Evolutionary conservation across 2,888 invertebrate species (phyloP).

Genomic region (Morpho deidamia): DNA sequence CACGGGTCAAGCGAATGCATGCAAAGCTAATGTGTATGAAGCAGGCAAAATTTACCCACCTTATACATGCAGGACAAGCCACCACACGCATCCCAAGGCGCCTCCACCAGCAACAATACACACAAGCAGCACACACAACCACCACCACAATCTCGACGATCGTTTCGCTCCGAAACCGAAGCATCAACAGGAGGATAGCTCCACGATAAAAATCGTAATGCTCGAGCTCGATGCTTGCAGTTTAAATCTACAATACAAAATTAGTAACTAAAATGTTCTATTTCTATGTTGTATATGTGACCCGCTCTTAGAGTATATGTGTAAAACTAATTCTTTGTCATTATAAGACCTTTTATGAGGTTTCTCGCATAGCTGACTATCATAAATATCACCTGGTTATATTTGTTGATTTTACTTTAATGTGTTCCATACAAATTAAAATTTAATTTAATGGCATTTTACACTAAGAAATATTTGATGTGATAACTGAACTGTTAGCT

Average conservation of each 20-base stretch:
- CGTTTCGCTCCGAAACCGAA: too few species aligned
- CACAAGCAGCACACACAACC: too few species aligned
- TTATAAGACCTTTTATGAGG: constrained; percentile 56
- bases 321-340: constrained; percentile 61
- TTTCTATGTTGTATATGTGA: background rate
- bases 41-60: too few species aligned
- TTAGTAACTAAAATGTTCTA: background rate
- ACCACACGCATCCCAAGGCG: too few species aligned
- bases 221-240: too few species aligned
- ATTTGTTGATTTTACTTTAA: constrained; percentile 52
- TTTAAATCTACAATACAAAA: background rate
- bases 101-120: too few species aligned
- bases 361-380: constrained; percentile 46
- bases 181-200: too few species aligned
- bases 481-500: background rate
- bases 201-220: too few species aligned
- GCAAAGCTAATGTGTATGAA: too few species aligned
- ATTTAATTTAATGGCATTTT: constrained; percentile 13
- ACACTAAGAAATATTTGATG: background rate
- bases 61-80: too few species aligned
- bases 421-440: constrained; percentile 1
- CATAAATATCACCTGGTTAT: constrained; percentile 65
- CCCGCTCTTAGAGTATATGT: constrained; percentile 1
- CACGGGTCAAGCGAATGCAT: too few species aligned
- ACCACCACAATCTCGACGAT: too few species aligned